phyloP scores from a whole-genome alignment of 2,113 vertebrate species.

The Anseranas semipalmata region DNA sequence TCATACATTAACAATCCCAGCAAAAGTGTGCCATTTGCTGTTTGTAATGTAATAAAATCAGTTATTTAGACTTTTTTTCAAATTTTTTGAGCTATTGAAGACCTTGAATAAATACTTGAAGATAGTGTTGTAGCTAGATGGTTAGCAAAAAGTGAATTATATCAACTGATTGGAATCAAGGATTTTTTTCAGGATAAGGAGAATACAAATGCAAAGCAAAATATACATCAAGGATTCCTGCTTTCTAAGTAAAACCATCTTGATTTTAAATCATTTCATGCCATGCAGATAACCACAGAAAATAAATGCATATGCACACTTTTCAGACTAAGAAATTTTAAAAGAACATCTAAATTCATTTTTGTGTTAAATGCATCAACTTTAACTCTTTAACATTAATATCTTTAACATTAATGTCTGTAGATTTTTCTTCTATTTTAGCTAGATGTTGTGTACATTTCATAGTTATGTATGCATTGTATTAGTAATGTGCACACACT shows the following conservation, averaged over 20 bases:
- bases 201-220: not conserved
- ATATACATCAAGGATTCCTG: not conserved
- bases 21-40: not conserved
- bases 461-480: not conserved
- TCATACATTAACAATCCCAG: not conserved
- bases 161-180: not conserved
- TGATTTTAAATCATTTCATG: not conserved
- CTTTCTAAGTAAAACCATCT: too few relatives aligned
- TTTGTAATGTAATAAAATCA: not conserved
- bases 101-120: not conserved
- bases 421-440: too few relatives aligned
- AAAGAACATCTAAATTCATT: not conserved
- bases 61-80: not conserved
- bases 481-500: not conserved
- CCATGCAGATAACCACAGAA: not conserved
- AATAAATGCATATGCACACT: not conserved
- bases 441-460: not conserved
- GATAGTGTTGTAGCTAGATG: not conserved
- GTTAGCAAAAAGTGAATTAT: not conserved
- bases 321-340: not conserved
- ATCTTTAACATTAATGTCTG: too few relatives aligned
- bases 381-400: not conserved
- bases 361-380: not conserved
- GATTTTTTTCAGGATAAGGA: not conserved
- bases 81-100: not conserved